Evolutionary conservation across 2,888 invertebrate species (phyloP).

Genomic region (Silvanus unidentatus): DNA sequence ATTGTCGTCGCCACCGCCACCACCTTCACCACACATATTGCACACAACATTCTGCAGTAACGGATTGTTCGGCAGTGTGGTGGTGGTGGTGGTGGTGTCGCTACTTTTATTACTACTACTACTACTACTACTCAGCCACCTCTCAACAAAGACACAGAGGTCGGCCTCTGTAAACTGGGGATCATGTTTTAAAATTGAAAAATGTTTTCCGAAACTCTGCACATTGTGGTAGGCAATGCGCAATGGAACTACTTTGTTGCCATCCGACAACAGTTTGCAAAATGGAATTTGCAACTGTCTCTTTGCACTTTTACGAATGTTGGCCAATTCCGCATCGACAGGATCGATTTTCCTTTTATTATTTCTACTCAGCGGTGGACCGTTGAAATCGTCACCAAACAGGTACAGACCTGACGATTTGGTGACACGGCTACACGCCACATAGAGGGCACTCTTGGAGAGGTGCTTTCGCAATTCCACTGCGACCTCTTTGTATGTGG

Average conservation of each 20-base stretch:
- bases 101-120: no score
- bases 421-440: slow-evolving; percentile 8
- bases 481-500: slow-evolving; percentile 10
- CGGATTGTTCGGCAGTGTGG: no score
- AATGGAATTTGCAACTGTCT: no score
- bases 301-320: no score
- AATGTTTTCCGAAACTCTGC: slow-evolving; percentile 6
- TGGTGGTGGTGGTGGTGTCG: no score
- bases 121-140: background rate
- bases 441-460: slow-evolving; percentile 3
- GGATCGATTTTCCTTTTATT: no score
- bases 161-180: slow-evolving; percentile 1
- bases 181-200: background rate
- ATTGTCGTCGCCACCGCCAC: no score
- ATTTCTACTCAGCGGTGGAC: no score
- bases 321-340: no score
- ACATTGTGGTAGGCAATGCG: slow-evolving; percentile 8
- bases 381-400: slow-evolving; percentile 4
- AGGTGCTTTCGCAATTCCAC: background rate
- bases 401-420: slow-evolving; percentile 4
- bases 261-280: no score
- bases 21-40: no score
- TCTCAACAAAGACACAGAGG: slow-evolving; percentile 6
- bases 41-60: no score
- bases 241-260: background rate